phyloP scores from a whole-genome alignment of 2,113 vertebrate genomes.

The Eidolon helvum region DNA sequence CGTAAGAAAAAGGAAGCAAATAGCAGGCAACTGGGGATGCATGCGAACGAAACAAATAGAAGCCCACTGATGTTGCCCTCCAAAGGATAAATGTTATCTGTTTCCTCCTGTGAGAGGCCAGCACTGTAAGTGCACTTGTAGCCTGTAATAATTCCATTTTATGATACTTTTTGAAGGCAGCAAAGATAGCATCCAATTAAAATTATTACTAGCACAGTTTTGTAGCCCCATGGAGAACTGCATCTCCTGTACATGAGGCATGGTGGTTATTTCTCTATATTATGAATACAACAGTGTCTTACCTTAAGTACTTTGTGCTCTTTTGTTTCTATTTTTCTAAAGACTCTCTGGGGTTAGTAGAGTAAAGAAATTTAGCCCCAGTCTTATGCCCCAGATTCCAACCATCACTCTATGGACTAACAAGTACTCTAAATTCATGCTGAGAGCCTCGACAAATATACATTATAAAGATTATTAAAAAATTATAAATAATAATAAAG shows the following conservation, averaged over 20 bases:
- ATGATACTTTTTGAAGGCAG: slow-evolving; percentile 66
- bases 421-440: slow-evolving; percentile 19
- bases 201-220: slow-evolving; percentile 79
- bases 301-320: slow-evolving; percentile 66
- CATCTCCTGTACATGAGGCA: slow-evolving; percentile 61
- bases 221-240: slow-evolving; percentile 72
- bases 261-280: slow-evolving; percentile 74
- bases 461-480: background rate
- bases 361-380: slow-evolving; percentile 42
- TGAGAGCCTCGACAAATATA: background rate
- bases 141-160: slow-evolving; percentile 67
- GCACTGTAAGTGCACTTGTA: slow-evolving; percentile 54
- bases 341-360: slow-evolving; percentile 64
- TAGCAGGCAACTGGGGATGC: slow-evolving; percentile 55
- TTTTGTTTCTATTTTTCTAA: slow-evolving; percentile 74
- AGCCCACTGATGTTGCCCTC: slow-evolving; percentile 60
- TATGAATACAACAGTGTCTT: slow-evolving; percentile 74
- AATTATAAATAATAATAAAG: background rate
- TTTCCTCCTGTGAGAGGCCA: slow-evolving; percentile 64
- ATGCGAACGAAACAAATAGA: slow-evolving; percentile 58
- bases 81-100: slow-evolving; percentile 58
- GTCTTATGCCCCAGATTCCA: slow-evolving; percentile 68
- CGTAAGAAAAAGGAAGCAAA: background rate
- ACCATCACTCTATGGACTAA: slow-evolving; percentile 57
- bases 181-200: slow-evolving; percentile 71